Conservation (phyloP, 2,113 vertebrate species). For the Aramus guarauna region DNA sequence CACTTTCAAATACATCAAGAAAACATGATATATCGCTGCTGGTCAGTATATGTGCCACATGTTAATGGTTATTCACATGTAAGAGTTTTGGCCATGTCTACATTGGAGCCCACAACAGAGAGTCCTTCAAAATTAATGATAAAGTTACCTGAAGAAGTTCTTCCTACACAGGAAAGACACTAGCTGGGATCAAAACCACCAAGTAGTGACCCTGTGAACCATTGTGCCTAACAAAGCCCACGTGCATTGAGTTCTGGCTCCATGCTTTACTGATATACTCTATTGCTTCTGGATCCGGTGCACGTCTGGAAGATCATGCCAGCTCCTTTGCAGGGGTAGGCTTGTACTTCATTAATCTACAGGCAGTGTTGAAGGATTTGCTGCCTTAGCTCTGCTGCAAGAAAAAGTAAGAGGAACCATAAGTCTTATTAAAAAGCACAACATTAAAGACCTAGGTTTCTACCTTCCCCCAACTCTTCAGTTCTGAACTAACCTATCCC, state of each 20-base stretch:
- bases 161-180: not conserved
- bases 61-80: not conserved
- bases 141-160: not conserved
- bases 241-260: not conserved
- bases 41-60: not conserved
- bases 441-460: not conserved
- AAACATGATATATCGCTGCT: not conserved
- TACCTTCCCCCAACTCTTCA: not conserved
- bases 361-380: not conserved
- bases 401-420: not conserved
- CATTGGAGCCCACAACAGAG: not conserved
- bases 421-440: not conserved
- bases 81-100: not conserved
- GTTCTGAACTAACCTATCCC: not conserved
- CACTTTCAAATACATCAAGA: not conserved
- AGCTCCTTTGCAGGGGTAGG: not conserved
- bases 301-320: not conserved
- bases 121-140: not conserved
- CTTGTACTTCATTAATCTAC: not conserved
- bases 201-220: not conserved
- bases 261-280: not conserved
- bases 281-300: not conserved
- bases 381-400: not conserved
- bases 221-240: not conserved
- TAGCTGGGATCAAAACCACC: not conserved